Base-by-base conservation (phyloP, 2,888 invertebrate genomes). In the Proisotoma minuta region DNA sequence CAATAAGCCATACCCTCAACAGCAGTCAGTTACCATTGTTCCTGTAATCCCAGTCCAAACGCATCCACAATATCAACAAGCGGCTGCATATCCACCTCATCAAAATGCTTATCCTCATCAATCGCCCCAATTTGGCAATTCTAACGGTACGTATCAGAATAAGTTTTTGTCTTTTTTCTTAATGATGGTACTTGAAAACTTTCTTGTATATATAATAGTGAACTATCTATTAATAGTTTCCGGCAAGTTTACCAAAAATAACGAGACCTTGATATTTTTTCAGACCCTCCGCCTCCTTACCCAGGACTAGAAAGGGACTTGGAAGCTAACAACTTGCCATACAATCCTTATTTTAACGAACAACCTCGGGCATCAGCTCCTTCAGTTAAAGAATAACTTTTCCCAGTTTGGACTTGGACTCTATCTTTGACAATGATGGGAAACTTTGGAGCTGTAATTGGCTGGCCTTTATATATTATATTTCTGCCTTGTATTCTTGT, bases 1-100 rank as follows among this genome's bases (percentile, higher is more conserved):
- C 12, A 62, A 49, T 43, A 59, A 66, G 10, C 69, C 71, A 0
- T 71, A 71, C 23, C 71, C 71, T n/a, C 69, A 69, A 10, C 71
- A 71, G 51, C 62, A 65, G 50, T 62, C 60, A 48, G 67, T 69
- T 1, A 69, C 66, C 4, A 65, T 69, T 28, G 65, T 71, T 39
- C 54, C 59, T 22, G 18, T 51, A 1, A 57, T 56, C n/a, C 57
- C 53, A 18, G 43, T 27, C 5, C 56, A 51, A 22, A 49, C 54
- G 12, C 61, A 65, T 20, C 59, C 57, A 22, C 52, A 52, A 8
- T 24, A 20, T 24, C 59, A 40, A 22, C 39, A 27, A 15, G 5
- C 50, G 4, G 8, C 8, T 8, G 23, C 5, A 8, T 50, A 50
- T 50, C 56, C 29, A 5, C 40, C 22, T 3, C 43, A 56, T 15